A percentile compares a stretch with the other conserved stretches of the same genome.
phyloP scores from a whole-genome alignment of 2,797 vertebrate species.

The Petrocephalus schoutedeni region DNA sequence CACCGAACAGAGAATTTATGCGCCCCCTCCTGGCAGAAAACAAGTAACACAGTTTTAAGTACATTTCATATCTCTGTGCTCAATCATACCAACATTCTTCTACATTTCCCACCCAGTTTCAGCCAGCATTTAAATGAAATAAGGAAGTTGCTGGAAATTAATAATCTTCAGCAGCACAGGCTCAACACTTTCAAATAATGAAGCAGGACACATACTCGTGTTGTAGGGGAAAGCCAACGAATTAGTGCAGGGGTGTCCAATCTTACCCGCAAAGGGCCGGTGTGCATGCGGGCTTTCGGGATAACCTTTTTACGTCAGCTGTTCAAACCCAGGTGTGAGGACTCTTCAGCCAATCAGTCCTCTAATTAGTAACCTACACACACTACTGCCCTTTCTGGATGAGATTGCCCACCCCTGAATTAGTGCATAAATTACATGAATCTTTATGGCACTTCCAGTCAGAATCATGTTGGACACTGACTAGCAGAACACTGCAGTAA shows the following conservation, averaged over 20 bases:
- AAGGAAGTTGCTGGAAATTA: background rate
- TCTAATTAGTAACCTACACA: too few relatives aligned
- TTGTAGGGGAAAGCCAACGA: background rate
- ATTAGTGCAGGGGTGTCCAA: background rate
- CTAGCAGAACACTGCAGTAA: background rate
- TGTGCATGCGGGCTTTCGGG: too few relatives aligned
- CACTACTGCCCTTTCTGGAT: too few relatives aligned
- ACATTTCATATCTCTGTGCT: background rate
- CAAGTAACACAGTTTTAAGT: background rate
- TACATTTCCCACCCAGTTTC: background rate
- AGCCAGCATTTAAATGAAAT: background rate
- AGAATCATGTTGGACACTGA: background rate
- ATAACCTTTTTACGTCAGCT: too few relatives aligned
- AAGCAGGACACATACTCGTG: background rate
- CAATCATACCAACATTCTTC: background rate
- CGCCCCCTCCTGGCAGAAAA: slow-evolving; percentile 24
- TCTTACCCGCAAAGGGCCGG: too few relatives aligned
- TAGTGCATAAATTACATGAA: background rate
- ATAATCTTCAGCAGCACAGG: background rate
- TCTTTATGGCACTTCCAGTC: too few relatives aligned
- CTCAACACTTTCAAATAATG: background rate
- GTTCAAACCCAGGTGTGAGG: too few relatives aligned
- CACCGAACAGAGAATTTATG: slow-evolving; percentile 8
- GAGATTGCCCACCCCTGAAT: background rate
- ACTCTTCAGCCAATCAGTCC: too few relatives aligned